Evolutionary conservation across 2,113 vertebrate species (phyloP), one percentile per base, ranked within the genome.

Genomic region (Ranitomeya variabilis): DNA sequence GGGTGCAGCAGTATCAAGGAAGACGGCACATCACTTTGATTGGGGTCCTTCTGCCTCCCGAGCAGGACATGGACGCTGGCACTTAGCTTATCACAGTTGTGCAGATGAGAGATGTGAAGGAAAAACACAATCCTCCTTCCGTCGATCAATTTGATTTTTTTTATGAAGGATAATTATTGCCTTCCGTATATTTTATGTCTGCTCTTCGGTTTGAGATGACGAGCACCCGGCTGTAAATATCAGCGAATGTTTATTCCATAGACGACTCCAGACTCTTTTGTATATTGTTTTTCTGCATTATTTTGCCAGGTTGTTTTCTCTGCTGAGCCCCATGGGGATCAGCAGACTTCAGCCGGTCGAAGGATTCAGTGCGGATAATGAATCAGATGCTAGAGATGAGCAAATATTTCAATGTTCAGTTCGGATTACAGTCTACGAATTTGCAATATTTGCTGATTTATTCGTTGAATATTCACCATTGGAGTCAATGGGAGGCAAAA

Each of bases 231-330:
- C 54, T 7, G 16, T 74, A 69, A 87, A 87, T 87, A 87, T 73
- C 52, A 81, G 64, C 55, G 0, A 37, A 76, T 60, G 54, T 71
- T 76, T 74, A 57, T 59, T 55, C 71, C 54, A 31, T 55, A 76
- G 16, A 60, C 76, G 31, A 52, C 15, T 19, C 59, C 67, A 31
- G 23, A 79, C 76, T 31, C 76, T 55, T 45, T 51, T 19, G n/a
- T 80, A 60, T 66, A 69, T 80, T 80, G 64, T 54, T 87, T 45
- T 80, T 80, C 52, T n/a, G 59, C 23, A 73, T 81, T 88, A 51
- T 82, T 87, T 87, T 87, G 84, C 51, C 84, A 76, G 84, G 15
- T 81, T 71, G 64, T 60, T 88, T 82, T 73, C 45, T 64, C 59
- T 26, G 10, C 67, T 13, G 23, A 83, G 66, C 67, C 21, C 78